Evolutionary conservation across 2,888 invertebrate species (phyloP), one percentile per base, ranked within the genome.

Genomic region (Lamproptera curius): DNA sequence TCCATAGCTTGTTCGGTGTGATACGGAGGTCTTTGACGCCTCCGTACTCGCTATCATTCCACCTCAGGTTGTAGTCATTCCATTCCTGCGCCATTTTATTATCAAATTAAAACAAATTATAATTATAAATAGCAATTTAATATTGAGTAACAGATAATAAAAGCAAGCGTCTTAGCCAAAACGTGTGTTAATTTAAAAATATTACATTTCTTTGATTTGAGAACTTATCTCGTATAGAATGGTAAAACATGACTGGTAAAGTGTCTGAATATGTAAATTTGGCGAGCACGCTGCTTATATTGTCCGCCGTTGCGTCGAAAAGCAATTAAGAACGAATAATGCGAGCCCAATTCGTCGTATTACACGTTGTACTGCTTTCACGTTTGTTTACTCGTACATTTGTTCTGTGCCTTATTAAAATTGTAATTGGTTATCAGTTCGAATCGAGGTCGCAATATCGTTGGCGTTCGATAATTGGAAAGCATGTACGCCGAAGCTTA

Each of bases 1-100:
- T 97, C 99, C 99, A 99, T 57, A 99, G 91, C 78, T 95, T 95
- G 84, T 95, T 95, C 42, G 98, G 96, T 56, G 98, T 97, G 75
- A 99, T 96, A 70, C 97, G 91, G 53, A 99, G 92, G 76, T 96
- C 97, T 79, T 95, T 96, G 46, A 99, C 95, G 46, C 95, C 95
- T 31, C 97, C 98, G 75, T 95, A 98, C 70, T 98, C 97, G 51
- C 94, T 91, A 76, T 95, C 95, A 83, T 98, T 97, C 99, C 99
- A 99, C 70, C 94, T 91, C 66, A 99, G 91, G 86, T 98, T 98
- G 90, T 97, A 96, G 88, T 98, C 99, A 74, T 93, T 95, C 99
- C 99, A 99, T 90, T 97, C 97, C 98, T 98, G 90, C 62, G 74
- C 65, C 70, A 73, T 67, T 69, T 53, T 66, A 42, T 59, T 16